Evolutionary conservation across 2,113 vertebrate genomes (phyloP), one percentile per base, ranked within the genome.

Genomic region (Leuciscus idus): DNA sequence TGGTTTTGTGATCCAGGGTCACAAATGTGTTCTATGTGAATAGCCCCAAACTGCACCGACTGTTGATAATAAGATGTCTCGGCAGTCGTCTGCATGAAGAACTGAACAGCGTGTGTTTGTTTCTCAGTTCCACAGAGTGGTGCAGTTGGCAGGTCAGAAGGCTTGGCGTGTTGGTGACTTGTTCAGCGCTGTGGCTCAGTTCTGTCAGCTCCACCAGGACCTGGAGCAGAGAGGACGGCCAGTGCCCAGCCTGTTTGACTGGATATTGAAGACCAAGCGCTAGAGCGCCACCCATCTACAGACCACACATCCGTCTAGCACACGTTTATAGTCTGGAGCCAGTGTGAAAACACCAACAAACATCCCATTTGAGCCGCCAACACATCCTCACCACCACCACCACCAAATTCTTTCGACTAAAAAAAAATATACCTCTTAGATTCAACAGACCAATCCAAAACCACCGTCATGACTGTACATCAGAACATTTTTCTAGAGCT

Each of bases 121-220:
- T 80, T 70, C 61, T 89, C 83, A 99, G 98, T 98, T 99, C 89
- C 95, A 98, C 93, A 96, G 95, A 91, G 96, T 99, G 17, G 95
- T 98, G 86, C 96, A 92, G n/a, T 90, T 98, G 84, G 96, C 98
- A 84, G 95, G 96, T 83, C 95, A 94, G 92, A 98, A 97, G 92
- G 92, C 94, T 12, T 99, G 97, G 98, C 95, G 96, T 46, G 96
- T 99, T n/a, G 95, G 96, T 0, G 97, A 99, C 83, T 94, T 99
- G 90, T 98, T 99, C 88, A 92, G 95, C 0, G 96, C 97, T 0
- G 95, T 99, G 84, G 94, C 97, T 87, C 96, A 96, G 88, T 99
- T 97, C 93, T 98, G 96, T 93, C 96, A 96, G 87, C 92, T 96
- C 46, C 94, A 92, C 2, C 83, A 92, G 85, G 87, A 93, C 2